These are phyloP conservation scores for Argentina silus DNA, from an alignment of 2,797 vertebrate species.

Conservation along the genomic window DNA sequence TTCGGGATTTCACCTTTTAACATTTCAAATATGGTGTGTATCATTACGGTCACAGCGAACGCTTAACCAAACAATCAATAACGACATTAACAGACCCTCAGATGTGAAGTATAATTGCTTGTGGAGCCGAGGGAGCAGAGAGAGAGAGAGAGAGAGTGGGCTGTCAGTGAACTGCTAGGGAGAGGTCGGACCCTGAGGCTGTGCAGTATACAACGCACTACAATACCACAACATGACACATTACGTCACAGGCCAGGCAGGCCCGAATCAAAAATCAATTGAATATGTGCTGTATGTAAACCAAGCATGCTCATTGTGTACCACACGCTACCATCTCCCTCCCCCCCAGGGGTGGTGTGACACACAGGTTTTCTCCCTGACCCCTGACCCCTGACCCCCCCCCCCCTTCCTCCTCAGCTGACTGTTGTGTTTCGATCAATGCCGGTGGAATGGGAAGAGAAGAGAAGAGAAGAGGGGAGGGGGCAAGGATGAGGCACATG, in stretches of 20 bases:
- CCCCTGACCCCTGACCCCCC: conserved; percentile 24
- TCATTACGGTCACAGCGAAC: neutral
- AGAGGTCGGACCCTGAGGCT: neutral
- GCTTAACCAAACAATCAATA: neutral
- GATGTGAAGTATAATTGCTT: neutral
- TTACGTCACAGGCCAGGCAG: neutral
- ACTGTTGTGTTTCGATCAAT: conserved; percentile 12
- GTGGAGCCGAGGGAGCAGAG: neutral
- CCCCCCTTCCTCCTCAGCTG: conserved; percentile 32
- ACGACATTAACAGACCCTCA: neutral
- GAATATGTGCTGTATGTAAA: conserved; percentile 3
- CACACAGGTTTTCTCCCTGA: conserved; percentile 32
- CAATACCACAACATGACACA: neutral
- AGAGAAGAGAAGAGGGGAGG: neutral
- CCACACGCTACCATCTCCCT: neutral
- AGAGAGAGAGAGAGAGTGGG: neutral
- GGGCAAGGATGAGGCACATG: conserved; percentile 27
- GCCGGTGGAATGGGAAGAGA: conserved; percentile 3
- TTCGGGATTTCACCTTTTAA: too few species aligned
- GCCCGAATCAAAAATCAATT: neutral
- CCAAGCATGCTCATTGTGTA: conserved; percentile 12
- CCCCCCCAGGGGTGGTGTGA: conserved; percentile 1
- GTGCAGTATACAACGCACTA: neutral
- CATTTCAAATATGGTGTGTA: too few species aligned
- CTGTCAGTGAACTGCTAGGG: neutral